Evolutionary conservation across 2,797 vertebrate genomes (phyloP).

Genomic region (Oreochromis mossambicus): DNA sequence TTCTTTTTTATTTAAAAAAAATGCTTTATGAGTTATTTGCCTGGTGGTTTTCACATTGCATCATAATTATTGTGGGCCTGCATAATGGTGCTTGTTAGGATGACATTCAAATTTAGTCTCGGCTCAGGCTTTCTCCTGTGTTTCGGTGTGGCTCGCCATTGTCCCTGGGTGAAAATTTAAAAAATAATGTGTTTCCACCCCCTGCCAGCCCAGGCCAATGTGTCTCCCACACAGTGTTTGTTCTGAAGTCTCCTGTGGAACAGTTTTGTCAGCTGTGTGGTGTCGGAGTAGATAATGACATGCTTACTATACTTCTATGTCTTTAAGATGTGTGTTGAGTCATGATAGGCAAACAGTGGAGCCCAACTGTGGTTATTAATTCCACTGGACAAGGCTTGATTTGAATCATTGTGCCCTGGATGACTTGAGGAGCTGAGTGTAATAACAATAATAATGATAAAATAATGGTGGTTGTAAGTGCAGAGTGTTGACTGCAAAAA

Average conservation of each 20-base stretch:
- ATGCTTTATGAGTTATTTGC: conserved; percentile 13
- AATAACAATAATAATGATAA: not conserved
- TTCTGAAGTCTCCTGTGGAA: conserved; percentile 41
- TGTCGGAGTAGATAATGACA: conserved; percentile 59
- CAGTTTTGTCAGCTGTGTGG: conserved; percentile 60
- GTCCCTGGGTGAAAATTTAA: conserved; percentile 3
- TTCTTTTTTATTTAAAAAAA: not conserved
- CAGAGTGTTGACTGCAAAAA: not conserved
- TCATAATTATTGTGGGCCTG: conserved; percentile 35
- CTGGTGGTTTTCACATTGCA: conserved; percentile 30
- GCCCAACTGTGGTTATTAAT: conserved; percentile 29
- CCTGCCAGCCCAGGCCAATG: not conserved
- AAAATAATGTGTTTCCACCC: not conserved
- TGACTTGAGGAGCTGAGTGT: not conserved
- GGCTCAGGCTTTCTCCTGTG: not conserved
- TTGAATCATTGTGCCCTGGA: conserved; percentile 4
- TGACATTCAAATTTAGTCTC: conserved; percentile 37
- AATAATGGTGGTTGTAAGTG: not conserved
- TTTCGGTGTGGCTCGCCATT: not conserved
- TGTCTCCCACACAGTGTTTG: conserved; percentile 46
- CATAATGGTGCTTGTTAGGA: conserved; percentile 36
- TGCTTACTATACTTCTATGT: conserved; percentile 27
- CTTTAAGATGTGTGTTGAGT: conserved; percentile 42
- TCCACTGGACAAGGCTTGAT: conserved; percentile 35
- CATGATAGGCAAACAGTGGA: conserved; percentile 44